Conservation (phyloP, 2,888 invertebrate genomes). For the Drosophila nr. medialis region DNA sequence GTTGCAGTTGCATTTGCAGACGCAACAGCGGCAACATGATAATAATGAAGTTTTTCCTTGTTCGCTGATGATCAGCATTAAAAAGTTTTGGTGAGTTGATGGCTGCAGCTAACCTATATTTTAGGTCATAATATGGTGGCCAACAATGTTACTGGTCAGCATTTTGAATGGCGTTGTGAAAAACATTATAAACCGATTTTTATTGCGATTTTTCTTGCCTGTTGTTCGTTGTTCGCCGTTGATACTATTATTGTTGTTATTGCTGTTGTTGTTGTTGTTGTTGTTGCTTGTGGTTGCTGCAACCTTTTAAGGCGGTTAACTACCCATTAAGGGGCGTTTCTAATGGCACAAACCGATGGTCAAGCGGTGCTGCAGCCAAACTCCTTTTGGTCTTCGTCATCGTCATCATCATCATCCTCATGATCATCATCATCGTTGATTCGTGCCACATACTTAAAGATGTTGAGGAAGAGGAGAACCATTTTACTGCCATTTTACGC, state of each 20-base stretch:
- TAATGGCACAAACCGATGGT: slow-evolving; percentile 68
- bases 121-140: slow-evolving; percentile 63
- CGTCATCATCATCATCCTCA: slow-evolving; percentile 7
- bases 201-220: slow-evolving; percentile 59
- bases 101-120: slow-evolving; percentile 77
- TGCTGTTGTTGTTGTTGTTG: slow-evolving; percentile 9
- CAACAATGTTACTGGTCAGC: slow-evolving; percentile 49
- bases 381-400: slow-evolving; percentile 46
- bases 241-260: slow-evolving; percentile 30
- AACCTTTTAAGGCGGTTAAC: slow-evolving; percentile 79
- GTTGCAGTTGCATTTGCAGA: slow-evolving; percentile 22
- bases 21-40: slow-evolving; percentile 40
- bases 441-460: slow-evolving; percentile 70
- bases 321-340: slow-evolving; percentile 81
- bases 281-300: slow-evolving; percentile 22
- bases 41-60: slow-evolving; percentile 44
- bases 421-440: slow-evolving; percentile 47
- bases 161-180: slow-evolving; percentile 78
- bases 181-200: slow-evolving; percentile 81
- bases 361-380: slow-evolving; percentile 26
- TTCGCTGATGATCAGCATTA: slow-evolving; percentile 32
- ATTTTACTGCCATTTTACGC: slow-evolving; percentile 75
- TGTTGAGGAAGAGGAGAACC: slow-evolving; percentile 47
- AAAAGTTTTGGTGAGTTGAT: slow-evolving; percentile 17
- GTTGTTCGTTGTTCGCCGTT: slow-evolving; percentile 28